phyloP scores from a whole-genome alignment of 2,888 invertebrate genomes.

The Drosophila anomalata region DNA sequence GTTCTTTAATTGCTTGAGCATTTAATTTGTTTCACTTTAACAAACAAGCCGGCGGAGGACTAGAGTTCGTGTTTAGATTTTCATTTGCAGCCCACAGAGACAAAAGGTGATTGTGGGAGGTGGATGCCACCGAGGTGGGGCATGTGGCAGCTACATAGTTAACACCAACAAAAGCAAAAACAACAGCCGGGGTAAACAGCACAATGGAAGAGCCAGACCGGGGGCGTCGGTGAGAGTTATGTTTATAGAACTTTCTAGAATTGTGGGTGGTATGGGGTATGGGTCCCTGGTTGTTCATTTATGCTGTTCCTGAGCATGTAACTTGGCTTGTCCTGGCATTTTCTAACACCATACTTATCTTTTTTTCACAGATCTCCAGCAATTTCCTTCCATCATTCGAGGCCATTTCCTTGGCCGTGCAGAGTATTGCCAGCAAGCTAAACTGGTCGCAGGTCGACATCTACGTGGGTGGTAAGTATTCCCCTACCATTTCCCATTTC shows the following conservation, averaged over 20 bases:
- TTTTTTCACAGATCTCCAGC: constrained; percentile 81
- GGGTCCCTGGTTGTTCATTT: constrained; percentile 27
- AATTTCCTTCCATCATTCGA: constrained; percentile 84
- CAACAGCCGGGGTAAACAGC: constrained; percentile 12
- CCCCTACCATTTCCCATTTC: constrained; percentile 1
- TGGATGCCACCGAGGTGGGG: background rate
- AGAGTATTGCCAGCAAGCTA: constrained; percentile 83
- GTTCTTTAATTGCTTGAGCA: constrained; percentile 44
- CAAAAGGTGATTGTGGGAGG: constrained; percentile 38
- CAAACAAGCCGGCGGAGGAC: constrained; percentile 44
- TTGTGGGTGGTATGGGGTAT: constrained; percentile 7
- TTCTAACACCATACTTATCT: constrained; percentile 24
- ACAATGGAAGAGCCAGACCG: constrained; percentile 5
- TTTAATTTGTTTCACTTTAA: constrained; percentile 60
- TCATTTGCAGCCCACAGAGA: constrained; percentile 44
- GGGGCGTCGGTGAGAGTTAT: constrained; percentile 12
- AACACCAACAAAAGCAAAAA: constrained; percentile 7
- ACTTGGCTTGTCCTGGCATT: constrained; percentile 10
- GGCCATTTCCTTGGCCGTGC: constrained; percentile 83
- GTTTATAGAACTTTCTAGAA: constrained; percentile 18
- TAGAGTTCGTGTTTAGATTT: constrained; percentile 40
- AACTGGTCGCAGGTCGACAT: constrained; percentile 84
- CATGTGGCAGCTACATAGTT: background rate
- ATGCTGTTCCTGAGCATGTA: background rate
- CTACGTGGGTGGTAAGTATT: constrained; percentile 83